Evolutionary conservation across 2,797 vertebrate genomes (phyloP).

Genomic region (Chelon labrosus): DNA sequence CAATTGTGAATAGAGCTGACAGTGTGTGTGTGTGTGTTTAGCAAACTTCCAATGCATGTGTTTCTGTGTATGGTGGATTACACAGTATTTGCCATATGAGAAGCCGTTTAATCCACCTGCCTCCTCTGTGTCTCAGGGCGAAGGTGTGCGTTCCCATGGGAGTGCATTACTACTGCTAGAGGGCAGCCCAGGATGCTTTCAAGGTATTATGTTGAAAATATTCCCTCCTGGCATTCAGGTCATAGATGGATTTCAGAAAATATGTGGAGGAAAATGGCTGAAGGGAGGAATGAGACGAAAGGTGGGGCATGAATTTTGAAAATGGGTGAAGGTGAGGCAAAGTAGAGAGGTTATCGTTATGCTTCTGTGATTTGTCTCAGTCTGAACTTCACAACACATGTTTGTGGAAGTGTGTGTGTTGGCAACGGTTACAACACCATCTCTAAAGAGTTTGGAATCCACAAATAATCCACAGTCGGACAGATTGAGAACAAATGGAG

Average conservation of each 20-base stretch:
- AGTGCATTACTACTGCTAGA: conserved; percentile 13
- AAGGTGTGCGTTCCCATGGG: conserved; percentile 53
- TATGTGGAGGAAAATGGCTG: too few species aligned
- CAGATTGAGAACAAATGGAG: too few species aligned
- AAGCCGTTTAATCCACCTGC: conserved; percentile 64
- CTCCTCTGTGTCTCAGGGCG: conserved; percentile 61
- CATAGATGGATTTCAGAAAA: neutral
- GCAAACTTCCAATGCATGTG: conserved; percentile 18
- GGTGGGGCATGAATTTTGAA: too few species aligned
- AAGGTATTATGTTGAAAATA: conserved; percentile 26
- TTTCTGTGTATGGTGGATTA: conserved; percentile 39
- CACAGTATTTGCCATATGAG: conserved; percentile 58
- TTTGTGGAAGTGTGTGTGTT: too few species aligned
- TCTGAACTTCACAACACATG: too few species aligned
- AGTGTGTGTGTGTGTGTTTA: conserved; percentile 8
- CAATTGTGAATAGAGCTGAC: neutral
- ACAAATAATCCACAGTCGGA: too few species aligned
- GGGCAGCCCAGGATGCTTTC: conserved; percentile 23
- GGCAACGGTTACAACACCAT: too few species aligned
- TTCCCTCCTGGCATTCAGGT: neutral
- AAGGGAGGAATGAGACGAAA: too few species aligned
- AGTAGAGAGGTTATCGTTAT: too few species aligned
- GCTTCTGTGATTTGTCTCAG: too few species aligned
- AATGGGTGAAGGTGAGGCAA: too few species aligned
- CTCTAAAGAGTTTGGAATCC: too few species aligned